phyloP scores from a whole-genome alignment of 2,113 vertebrate genomes.

The Arizona elegans region DNA sequence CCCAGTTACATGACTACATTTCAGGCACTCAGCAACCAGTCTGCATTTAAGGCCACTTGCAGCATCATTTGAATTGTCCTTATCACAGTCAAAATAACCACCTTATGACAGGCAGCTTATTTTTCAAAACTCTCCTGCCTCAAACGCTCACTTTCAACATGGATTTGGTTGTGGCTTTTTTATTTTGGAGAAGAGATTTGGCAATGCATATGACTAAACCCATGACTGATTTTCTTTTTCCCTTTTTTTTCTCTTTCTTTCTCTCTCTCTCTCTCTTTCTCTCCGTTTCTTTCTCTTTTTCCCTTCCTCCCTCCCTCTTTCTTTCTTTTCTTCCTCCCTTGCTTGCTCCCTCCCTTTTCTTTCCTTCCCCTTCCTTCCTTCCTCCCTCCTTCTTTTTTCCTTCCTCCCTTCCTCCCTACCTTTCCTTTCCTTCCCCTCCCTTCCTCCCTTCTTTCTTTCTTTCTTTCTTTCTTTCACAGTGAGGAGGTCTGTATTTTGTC shows the following conservation, averaged over 20 bases:
- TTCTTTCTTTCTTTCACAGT: constrained; percentile 69
- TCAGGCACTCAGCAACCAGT: not conserved
- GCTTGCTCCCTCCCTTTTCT: too few species aligned
- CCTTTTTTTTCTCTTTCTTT: too few species aligned
- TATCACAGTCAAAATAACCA: not conserved
- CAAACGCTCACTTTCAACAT: not conserved
- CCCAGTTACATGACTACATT: not conserved
- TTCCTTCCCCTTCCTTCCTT: too few species aligned
- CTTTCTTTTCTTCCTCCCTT: too few species aligned
- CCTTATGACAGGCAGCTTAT: not conserved
- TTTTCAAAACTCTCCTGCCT: not conserved
- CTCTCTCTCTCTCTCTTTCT: too few species aligned
- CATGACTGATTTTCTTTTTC: not conserved
- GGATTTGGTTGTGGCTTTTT: not conserved
- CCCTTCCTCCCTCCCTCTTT: too few species aligned
- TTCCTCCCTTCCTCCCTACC: too few species aligned
- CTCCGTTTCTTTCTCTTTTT: too few species aligned
- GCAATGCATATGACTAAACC: not conserved
- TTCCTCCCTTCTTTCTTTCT: not conserved
- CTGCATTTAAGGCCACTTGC: not conserved
- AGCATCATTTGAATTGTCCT: not conserved
- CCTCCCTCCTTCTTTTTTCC: too few species aligned
- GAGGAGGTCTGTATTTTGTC: constrained; percentile 99
- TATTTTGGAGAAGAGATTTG: not conserved
- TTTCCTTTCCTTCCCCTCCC: too few species aligned